These are phyloP conservation scores for Etia nguti DNA, from an alignment of 2,113 vertebrate species.

Conservation along the genomic window DNA sequence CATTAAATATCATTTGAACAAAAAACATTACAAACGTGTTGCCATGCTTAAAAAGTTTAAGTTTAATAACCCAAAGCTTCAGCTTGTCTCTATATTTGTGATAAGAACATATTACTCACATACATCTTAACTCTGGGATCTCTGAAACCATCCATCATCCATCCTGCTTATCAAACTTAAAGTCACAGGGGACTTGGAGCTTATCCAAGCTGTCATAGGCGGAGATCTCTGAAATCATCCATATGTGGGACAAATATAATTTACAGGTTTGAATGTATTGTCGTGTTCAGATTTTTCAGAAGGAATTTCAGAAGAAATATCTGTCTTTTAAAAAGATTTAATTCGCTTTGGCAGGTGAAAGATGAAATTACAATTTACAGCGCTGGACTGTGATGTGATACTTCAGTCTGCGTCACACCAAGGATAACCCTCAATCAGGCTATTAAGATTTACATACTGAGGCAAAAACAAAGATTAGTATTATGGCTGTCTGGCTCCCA, in stretches of 20 bases:
- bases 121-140: fast-evolving
- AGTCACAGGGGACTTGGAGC: background rate
- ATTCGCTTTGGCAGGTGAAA: background rate
- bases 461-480: too few species aligned
- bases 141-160: too few species aligned
- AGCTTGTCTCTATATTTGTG: background rate
- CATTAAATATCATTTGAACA: background rate
- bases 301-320: background rate
- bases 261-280: background rate
- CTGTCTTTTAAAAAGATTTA: background rate
- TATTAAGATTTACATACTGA: too few species aligned
- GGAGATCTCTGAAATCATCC: background rate
- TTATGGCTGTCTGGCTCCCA: too few species aligned
- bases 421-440: too few species aligned
- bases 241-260: background rate
- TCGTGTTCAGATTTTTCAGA: background rate
- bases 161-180: background rate
- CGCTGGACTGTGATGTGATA: background rate
- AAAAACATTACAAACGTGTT: background rate
- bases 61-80: background rate
- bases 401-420: background rate
- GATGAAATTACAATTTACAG: background rate
- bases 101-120: background rate
- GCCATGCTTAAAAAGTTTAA: background rate
- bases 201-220: background rate